These are phyloP conservation scores for Drosophila jambulina DNA, from an alignment of 1,140 invertebrate genomes.

Conservation along the genomic window DNA sequence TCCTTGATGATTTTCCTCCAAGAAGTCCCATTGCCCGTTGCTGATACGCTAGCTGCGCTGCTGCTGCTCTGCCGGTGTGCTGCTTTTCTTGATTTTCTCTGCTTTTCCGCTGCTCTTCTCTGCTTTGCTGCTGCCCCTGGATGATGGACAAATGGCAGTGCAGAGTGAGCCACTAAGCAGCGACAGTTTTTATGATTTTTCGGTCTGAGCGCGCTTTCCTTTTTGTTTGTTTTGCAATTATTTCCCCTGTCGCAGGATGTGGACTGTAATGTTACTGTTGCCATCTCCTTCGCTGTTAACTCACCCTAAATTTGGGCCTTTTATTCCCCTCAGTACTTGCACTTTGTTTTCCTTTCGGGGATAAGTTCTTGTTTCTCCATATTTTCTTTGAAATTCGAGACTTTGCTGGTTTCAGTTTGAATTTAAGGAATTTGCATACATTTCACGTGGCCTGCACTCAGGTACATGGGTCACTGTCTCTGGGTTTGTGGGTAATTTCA, in stretches of 20 bases:
- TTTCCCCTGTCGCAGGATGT: conserved; percentile 57
- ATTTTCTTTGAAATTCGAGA: conserved; percentile 71
- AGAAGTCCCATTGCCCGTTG: background rate
- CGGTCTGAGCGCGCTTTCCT: conserved; percentile 22
- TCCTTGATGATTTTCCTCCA: conserved; percentile 5
- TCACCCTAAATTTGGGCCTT: conserved; percentile 1
- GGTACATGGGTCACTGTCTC: conserved; percentile 30
- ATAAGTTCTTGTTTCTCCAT: conserved; percentile 21
- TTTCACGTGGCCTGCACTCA: conserved; percentile 43
- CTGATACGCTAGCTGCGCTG: conserved; percentile 19
- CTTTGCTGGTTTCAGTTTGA: conserved; percentile 23
- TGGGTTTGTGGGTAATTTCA: conserved; percentile 49
- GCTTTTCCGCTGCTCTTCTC: conserved; percentile 24
- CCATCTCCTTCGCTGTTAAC: conserved; percentile 23
- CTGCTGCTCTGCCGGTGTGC: conserved; percentile 14
- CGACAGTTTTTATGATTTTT: conserved; percentile 76
- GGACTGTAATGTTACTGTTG: conserved; percentile 35
- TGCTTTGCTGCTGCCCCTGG: conserved; percentile 16
- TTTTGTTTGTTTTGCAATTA: conserved; percentile 74
- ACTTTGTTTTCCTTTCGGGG: conserved; percentile 12
- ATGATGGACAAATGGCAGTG: conserved; percentile 60
- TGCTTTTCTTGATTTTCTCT: conserved; percentile 22
- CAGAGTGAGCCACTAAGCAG: conserved; percentile 66
- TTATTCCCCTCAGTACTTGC: conserved; percentile 27
- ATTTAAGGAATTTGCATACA: conserved; percentile 42